Conservation (phyloP, 2,113 vertebrate species). For the Candoia aspera region DNA sequence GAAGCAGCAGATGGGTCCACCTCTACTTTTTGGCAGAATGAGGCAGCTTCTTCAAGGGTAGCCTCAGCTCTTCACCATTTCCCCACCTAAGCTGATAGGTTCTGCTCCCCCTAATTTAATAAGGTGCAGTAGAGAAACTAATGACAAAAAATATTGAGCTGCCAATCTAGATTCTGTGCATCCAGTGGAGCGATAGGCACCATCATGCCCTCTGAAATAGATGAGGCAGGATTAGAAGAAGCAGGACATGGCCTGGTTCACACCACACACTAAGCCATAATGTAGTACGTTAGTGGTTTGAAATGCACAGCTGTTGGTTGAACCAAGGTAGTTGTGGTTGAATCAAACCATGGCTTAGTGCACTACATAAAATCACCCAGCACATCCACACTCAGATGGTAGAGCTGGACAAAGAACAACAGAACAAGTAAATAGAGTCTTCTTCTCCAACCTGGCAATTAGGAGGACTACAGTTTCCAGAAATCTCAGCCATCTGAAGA, state of each 20-base stretch:
- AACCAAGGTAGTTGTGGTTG: background rate
- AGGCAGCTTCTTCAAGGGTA: too few species aligned
- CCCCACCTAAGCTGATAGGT: too few species aligned
- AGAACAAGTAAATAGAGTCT: background rate
- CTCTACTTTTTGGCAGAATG: too few species aligned
- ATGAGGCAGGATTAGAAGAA: too few species aligned
- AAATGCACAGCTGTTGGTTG: background rate
- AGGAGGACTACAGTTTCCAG: background rate
- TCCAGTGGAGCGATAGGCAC: too few species aligned
- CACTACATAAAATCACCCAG: background rate
- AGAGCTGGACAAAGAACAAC: background rate
- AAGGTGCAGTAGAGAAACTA: too few species aligned
- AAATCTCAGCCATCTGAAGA: background rate
- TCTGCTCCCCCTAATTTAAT: too few species aligned
- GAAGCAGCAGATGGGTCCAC: too few species aligned
- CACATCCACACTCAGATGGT: background rate
- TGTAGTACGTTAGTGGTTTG: background rate
- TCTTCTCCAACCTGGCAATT: background rate
- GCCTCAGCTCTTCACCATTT: too few species aligned
- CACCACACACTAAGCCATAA: background rate
- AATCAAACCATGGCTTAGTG: background rate
- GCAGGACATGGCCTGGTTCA: background rate
- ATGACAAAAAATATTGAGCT: too few species aligned
- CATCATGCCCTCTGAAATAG: too few species aligned
- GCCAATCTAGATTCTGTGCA: too few species aligned